phyloP scores from a whole-genome alignment of 1,140 invertebrate genomes.

The Drosophila subobscura region DNA sequence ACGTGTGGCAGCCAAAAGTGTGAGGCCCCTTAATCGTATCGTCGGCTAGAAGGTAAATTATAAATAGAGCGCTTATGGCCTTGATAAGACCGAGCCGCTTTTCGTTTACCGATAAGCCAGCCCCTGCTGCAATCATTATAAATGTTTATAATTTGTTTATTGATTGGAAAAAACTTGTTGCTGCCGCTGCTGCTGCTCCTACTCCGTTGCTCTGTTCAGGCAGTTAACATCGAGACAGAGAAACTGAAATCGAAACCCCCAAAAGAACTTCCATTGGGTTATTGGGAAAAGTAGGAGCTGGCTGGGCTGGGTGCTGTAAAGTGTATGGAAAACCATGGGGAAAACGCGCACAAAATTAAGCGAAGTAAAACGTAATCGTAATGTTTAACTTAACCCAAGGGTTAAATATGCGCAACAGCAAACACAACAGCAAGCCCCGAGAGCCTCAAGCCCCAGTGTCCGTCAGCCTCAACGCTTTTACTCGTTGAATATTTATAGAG shows the following conservation, averaged over 20 bases:
- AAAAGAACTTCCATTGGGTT: not conserved
- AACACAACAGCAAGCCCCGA: constrained; percentile 30
- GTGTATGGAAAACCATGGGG: constrained; percentile 25
- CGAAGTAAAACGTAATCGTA: constrained; percentile 68
- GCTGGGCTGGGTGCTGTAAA: not conserved
- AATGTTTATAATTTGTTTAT: constrained; percentile 77
- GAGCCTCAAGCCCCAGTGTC: constrained; percentile 44
- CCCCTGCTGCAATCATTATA: constrained; percentile 57
- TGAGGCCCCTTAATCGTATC: constrained; percentile 12
- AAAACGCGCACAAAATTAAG: constrained; percentile 63
- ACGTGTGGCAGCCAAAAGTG: constrained; percentile 51
- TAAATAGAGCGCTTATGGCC: constrained; percentile 57
- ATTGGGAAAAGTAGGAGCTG: too few relatives aligned
- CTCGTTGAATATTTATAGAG: constrained; percentile 77
- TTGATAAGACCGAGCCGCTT: constrained; percentile 52
- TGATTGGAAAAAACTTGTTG: constrained; percentile 52
- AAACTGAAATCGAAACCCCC: not conserved
- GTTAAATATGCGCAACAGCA: constrained; percentile 78
- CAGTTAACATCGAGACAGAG: constrained; percentile 14
- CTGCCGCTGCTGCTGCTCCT: constrained; percentile 5
- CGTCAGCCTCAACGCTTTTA: constrained; percentile 38
- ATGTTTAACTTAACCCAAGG: constrained; percentile 79
- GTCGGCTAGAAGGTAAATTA: constrained; percentile 22
- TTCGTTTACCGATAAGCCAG: constrained; percentile 54
- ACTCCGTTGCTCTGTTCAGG: constrained; percentile 5